phyloP scores from a whole-genome alignment of 2,888 invertebrate genomes.

The Penaeus monodon region DNA sequence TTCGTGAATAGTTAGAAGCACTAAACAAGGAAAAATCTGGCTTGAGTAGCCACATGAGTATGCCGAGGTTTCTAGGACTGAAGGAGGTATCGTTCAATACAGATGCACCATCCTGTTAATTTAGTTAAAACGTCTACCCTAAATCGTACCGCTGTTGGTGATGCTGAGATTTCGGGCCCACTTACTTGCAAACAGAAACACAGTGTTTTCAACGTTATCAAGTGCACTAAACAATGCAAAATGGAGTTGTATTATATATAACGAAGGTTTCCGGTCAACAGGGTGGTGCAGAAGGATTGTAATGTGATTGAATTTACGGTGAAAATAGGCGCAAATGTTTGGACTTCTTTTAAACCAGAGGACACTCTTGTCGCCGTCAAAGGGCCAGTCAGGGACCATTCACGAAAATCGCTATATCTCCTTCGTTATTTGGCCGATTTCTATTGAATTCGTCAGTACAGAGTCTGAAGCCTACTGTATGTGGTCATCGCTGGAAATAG shows the following conservation, averaged over 20 bases:
- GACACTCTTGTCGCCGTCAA: conserved; percentile 3
- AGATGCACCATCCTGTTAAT: conserved; percentile 10
- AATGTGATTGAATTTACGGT: not conserved
- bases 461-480: conserved; percentile 20
- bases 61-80: conserved; percentile 26
- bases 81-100: conserved; percentile 15
- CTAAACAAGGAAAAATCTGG: not conserved
- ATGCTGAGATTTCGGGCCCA: not conserved
- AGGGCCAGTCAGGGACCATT: too few relatives aligned
- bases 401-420: too few relatives aligned
- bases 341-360: not conserved
- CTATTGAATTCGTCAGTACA: not conserved
- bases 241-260: conserved; percentile 20
- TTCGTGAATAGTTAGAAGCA: not conserved
- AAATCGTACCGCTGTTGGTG: not conserved
- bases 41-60: not conserved
- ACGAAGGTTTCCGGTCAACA: conserved; percentile 25
- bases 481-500: conserved; percentile 34
- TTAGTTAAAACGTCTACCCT: conserved; percentile 16
- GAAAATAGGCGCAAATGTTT: not conserved
- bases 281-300: conserved; percentile 22
- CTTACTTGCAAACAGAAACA: not conserved
- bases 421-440: not conserved
- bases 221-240: not conserved
- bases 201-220: not conserved